Conservation (phyloP, 2,888 invertebrate species). For the Parelbella ahira region DNA sequence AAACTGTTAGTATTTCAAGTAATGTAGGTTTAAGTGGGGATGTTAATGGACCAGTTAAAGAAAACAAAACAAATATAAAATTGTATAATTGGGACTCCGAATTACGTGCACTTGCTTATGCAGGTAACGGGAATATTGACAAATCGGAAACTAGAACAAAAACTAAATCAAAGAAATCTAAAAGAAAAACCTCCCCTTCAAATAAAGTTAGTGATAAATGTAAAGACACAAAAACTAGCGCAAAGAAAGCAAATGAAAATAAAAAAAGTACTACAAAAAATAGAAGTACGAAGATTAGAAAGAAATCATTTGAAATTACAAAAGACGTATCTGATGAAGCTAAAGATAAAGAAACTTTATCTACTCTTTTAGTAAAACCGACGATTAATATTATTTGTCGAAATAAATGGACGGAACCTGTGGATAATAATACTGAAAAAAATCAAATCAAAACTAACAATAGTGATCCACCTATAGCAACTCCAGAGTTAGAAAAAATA, state of each 20-base stretch:
- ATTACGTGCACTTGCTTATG: slow-evolving; percentile 49
- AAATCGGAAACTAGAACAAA: slow-evolving; percentile 29
- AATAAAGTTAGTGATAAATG: slow-evolving; percentile 27
- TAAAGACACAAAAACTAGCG: slow-evolving; percentile 13
- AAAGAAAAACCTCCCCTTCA: slow-evolving; percentile 27
- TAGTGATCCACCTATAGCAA: slow-evolving; percentile 47
- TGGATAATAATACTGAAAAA: slow-evolving; percentile 36
- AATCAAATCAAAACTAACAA: slow-evolving; percentile 39
- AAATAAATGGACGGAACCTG: slow-evolving; percentile 29
- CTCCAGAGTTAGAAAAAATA: slow-evolving; percentile 65
- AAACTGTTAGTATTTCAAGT: slow-evolving; percentile 37
- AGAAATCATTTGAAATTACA: slow-evolving; percentile 33
- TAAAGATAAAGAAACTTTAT: slow-evolving; percentile 30
- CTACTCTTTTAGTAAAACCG: slow-evolving; percentile 43
- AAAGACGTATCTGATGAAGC: slow-evolving; percentile 32
- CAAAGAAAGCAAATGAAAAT: slow-evolving; percentile 27
- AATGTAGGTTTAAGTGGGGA: slow-evolving; percentile 26
- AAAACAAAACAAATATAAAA: slow-evolving; percentile 34
- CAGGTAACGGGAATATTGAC: slow-evolving; percentile 31
- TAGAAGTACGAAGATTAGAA: slow-evolving; percentile 34
- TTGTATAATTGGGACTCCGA: slow-evolving; percentile 64
- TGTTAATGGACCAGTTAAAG: slow-evolving; percentile 30
- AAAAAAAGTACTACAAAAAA: slow-evolving; percentile 31
- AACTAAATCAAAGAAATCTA: slow-evolving; percentile 35
- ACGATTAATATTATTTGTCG: slow-evolving; percentile 52